These are phyloP conservation scores for Pristis pectinata DNA, from an alignment of 2,797 vertebrate genomes.

Conservation along the genomic window DNA sequence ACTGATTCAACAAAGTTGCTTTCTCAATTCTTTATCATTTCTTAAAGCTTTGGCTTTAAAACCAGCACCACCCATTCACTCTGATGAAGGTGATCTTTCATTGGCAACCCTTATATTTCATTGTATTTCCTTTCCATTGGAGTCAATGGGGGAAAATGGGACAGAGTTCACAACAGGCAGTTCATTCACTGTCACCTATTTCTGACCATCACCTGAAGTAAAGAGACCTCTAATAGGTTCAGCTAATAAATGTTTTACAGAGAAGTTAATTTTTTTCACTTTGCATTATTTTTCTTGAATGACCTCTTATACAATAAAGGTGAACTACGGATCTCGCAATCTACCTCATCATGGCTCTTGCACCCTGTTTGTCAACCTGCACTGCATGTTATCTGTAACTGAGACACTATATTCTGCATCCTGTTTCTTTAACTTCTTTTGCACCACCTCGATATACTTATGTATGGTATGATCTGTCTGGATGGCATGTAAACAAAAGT, in stretches of 20 bases:
- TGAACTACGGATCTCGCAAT: too few relatives aligned
- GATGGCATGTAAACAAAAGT: too few relatives aligned
- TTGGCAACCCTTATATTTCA: neutral
- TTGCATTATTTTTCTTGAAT: neutral
- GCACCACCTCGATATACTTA: too few relatives aligned
- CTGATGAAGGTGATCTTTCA: neutral
- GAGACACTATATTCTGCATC: too few relatives aligned
- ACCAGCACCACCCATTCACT: neutral
- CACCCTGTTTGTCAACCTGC: too few relatives aligned
- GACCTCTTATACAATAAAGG: too few relatives aligned
- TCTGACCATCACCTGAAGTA: neutral
- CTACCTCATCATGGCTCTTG: too few relatives aligned
- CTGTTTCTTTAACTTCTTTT: too few relatives aligned
- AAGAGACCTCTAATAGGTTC: neutral
- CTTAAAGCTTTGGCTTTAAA: neutral
- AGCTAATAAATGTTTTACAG: neutral
- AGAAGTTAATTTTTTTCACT: neutral
- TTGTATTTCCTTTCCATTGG: neutral
- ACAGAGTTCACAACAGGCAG: neutral
- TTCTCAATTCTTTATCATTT: neutral
- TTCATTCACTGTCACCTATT: neutral
- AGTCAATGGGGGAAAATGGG: neutral
- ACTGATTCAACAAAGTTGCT: neutral
- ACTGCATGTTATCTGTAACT: too few relatives aligned
- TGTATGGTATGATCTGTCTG: too few relatives aligned